phyloP scores from a whole-genome alignment of 2,797 vertebrate genomes.

The Falco novaeseelandiae region DNA sequence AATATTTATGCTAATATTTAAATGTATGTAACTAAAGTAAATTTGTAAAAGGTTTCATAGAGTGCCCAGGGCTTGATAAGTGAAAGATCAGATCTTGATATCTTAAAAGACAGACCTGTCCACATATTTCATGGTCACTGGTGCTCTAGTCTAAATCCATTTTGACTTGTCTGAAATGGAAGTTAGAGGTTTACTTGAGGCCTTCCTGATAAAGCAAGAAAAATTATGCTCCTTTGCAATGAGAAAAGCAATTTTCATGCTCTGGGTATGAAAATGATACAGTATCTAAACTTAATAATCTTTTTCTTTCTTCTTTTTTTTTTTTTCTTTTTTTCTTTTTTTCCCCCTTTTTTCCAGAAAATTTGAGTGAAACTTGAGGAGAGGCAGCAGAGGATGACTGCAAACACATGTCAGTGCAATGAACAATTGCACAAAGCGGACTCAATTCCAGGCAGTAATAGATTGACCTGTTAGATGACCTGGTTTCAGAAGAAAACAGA shows the following conservation, averaged over 20 bases:
- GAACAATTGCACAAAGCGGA: not conserved
- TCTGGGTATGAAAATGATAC: not conserved
- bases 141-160: not conserved
- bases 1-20: not conserved
- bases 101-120: not conserved
- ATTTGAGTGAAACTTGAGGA: not conserved
- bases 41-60: not conserved
- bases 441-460: not conserved
- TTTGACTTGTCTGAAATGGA: not conserved
- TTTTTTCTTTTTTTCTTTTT: no score
- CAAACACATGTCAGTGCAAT: not conserved
- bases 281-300: not conserved
- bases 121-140: not conserved
- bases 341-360: not conserved
- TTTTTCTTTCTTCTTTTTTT: no score
- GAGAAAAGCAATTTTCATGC: not conserved
- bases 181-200: not conserved
- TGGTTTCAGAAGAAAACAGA: not conserved
- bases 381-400: not conserved
- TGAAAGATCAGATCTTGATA: not conserved
- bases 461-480: not conserved
- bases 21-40: not conserved
- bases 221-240: not conserved
- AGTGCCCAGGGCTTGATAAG: not conserved
- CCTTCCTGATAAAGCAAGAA: not conserved